Base-by-base conservation (phyloP, 2,888 invertebrate genomes). In the Mantis religiosa region DNA sequence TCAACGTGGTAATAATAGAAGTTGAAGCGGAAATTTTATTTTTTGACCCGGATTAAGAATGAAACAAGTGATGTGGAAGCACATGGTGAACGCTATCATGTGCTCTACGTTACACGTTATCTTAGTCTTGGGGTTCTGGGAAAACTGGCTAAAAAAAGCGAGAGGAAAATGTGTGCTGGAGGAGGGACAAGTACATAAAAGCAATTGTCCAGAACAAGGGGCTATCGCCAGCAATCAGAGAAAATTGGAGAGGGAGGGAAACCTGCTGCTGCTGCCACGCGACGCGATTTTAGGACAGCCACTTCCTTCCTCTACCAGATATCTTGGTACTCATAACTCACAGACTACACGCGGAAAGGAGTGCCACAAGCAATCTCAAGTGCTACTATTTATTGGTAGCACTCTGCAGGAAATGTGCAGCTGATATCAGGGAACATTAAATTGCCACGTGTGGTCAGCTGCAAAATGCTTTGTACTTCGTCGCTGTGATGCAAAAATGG, bases 241-340 rank as follows among this genome's bases (percentile, higher is more conserved):
- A 54, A 54, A 54, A 27, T 27, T 71, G 25, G 14, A 54, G 86
- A 20, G 86, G 28, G n/a, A 6, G 0, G 20, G 20, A 30, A 3
- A 14, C 27, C 47, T n/a, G n/a, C 47, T 28, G 28, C 27, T 28
- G 28, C 14, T 30, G 86, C 86, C 81, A 86, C 86, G 84, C 88
- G 89, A 89, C 85, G 89, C 84, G 89, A 89, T 89, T 89, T 89
- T 87, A 87, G 88, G 88, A 89, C 82, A 88, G 85, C 54, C 89
- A 88, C 88, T 89, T 89, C 88, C 85, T 88, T 87, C 89, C 87
- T 84, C 34, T 34, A 27, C 54, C 54, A 20, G 54, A 71, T 71
- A 71, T 71, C 54, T 71, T 71, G 54, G 54, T 71, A 71, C 8
- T 71, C 54, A 71, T 71, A 71, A 71, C 54, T 71, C 54, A 71